These are phyloP conservation scores for Drosophila mauritiana DNA, from an alignment of 1,140 invertebrate species.

Conservation along the genomic window DNA sequence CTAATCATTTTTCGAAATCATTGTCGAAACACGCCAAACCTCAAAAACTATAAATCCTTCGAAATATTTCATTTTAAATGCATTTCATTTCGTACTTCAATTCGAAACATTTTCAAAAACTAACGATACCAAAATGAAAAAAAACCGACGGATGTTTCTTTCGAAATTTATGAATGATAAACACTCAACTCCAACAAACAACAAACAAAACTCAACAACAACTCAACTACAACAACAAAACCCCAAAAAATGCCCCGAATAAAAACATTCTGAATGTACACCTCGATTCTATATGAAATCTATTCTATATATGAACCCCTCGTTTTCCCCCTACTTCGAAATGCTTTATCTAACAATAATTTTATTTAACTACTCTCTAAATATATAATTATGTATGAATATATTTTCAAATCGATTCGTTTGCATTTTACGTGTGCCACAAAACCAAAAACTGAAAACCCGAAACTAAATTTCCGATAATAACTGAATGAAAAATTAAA, in stretches of 20 bases:
- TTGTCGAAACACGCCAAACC: slow-evolving; percentile 75
- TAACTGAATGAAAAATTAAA: slow-evolving; percentile 21
- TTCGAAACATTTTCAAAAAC: slow-evolving; percentile 62
- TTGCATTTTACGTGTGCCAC: slow-evolving; percentile 77
- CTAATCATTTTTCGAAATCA: slow-evolving; percentile 82
- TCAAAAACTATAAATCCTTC: slow-evolving; percentile 53
- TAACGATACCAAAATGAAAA: slow-evolving; percentile 27
- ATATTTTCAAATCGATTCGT: slow-evolving; percentile 75
- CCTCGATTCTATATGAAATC: slow-evolving; percentile 63
- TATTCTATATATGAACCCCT: slow-evolving; percentile 60
- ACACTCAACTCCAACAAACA: slow-evolving; percentile 42
- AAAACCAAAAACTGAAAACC: slow-evolving; percentile 11
- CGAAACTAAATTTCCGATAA: slow-evolving; percentile 30
- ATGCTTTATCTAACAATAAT: slow-evolving; percentile 76
- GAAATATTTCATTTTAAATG: slow-evolving; percentile 74
- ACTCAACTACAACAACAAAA: slow-evolving; percentile 64
- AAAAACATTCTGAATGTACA: slow-evolving; percentile 74
- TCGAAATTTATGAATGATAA: slow-evolving; percentile 47
- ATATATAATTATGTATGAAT: slow-evolving; percentile 79
- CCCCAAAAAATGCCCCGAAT: slow-evolving; percentile 40
- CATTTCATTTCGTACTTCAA: slow-evolving; percentile 78
- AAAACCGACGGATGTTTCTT: slow-evolving; percentile 48
- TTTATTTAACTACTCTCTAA: slow-evolving; percentile 76
- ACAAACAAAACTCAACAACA: slow-evolving; percentile 65
- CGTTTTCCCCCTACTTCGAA: slow-evolving; percentile 50